These are phyloP conservation scores for Rhabdomys pumilio DNA, from an alignment of 2,797 vertebrate species.

Conservation along the genomic window DNA sequence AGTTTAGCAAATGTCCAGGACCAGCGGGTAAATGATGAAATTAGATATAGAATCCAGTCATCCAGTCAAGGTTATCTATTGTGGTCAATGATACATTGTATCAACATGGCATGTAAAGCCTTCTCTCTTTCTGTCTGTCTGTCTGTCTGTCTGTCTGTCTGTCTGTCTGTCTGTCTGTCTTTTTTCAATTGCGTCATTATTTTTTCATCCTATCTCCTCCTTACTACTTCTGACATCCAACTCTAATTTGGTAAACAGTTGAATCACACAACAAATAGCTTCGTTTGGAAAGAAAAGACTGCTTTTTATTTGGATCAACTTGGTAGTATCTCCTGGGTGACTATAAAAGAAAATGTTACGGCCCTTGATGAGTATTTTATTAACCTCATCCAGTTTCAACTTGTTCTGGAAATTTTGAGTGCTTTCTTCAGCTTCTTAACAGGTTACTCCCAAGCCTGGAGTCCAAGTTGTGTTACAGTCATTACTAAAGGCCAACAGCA, in stretches of 20 bases:
- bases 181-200: background rate
- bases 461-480: background rate
- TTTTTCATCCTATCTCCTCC: fast-evolving
- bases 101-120: background rate
- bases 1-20: background rate
- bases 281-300: background rate
- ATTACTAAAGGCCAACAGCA: background rate
- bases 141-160: fast-evolving
- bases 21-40: background rate
- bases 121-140: fast-evolving
- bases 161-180: background rate
- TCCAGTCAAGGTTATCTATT: background rate
- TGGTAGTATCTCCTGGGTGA: background rate
- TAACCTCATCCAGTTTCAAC: background rate
- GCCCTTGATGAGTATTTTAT: background rate
- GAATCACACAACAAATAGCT: background rate
- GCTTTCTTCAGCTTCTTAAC: background rate
- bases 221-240: background rate
- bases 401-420: background rate
- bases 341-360: background rate
- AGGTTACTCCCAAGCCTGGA: background rate
- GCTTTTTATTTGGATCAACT: background rate
- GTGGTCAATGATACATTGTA: background rate
- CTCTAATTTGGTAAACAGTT: background rate
- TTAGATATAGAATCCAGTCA: background rate